Evolutionary conservation across 2,113 vertebrate species (phyloP).

Genomic region (Philantomba maxwellii): DNA sequence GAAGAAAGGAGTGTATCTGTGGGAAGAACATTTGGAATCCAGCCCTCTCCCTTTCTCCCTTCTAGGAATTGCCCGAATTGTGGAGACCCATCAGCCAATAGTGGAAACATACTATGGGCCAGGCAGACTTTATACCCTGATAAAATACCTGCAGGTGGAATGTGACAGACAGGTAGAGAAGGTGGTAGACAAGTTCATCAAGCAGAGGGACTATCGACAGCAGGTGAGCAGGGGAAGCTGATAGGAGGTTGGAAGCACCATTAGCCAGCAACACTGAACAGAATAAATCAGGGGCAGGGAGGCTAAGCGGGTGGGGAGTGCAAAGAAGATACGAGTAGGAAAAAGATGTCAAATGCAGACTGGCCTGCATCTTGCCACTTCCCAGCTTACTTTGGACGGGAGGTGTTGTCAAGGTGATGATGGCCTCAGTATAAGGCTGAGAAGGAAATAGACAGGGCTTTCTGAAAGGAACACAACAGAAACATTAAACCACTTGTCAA

Average conservation of each 20-base stretch:
- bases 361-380: not conserved
- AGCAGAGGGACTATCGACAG: constrained; percentile 92
- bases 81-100: constrained; percentile 97
- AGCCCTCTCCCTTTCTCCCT: not conserved
- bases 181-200: constrained; percentile 94
- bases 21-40: not conserved
- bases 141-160: constrained; percentile 94
- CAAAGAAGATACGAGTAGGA: not conserved
- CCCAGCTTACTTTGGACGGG: not conserved
- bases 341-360: not conserved
- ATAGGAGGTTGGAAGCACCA: not conserved
- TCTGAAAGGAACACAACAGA: not conserved
- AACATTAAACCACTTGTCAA: not conserved
- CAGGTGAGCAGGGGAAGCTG: constrained; percentile 82
- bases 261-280: not conserved
- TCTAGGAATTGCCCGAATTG: constrained; percentile 92
- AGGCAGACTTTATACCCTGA: constrained; percentile 91
- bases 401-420: not conserved
- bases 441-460: not conserved
- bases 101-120: constrained; percentile 98
- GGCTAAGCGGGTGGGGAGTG: not conserved
- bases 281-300: not conserved
- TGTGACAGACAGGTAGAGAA: constrained; percentile 94
- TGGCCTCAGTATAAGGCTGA: not conserved
- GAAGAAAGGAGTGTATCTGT: not conserved